Conservation (phyloP, 2,797 vertebrate genomes). For the Diplodus puntazzo region DNA sequence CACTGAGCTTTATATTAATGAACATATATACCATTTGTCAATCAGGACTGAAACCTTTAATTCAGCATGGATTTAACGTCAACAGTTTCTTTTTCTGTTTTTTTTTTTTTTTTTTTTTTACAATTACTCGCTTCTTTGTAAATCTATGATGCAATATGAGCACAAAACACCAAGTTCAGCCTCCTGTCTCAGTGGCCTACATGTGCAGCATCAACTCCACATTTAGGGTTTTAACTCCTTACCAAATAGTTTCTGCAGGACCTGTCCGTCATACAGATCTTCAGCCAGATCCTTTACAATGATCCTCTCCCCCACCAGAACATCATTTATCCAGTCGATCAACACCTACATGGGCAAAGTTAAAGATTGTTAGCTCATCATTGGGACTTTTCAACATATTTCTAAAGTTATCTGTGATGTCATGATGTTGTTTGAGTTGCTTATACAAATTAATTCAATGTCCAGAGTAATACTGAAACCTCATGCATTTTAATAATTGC, state of each 20-base stretch:
- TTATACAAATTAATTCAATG: neutral
- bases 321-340: conserved; percentile 99
- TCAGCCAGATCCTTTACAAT: conserved; percentile 99
- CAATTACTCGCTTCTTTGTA: neutral
- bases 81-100: neutral
- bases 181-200: neutral
- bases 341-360: conserved; percentile 86
- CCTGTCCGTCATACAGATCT: conserved; percentile 98
- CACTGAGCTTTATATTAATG: neutral
- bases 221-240: conserved; percentile 61
- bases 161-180: neutral
- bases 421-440: neutral
- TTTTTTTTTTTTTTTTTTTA: too few relatives aligned
- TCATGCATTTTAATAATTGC: neutral
- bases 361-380: neutral
- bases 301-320: conserved; percentile 97
- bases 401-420: neutral
- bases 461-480: neutral
- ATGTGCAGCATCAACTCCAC: neutral
- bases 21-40: neutral
- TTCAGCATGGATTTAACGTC: neutral
- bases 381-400: neutral
- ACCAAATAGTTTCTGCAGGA: conserved; percentile 98
- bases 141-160: neutral
- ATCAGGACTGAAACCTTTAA: neutral